A percentile compares a stretch with the other conserved stretches of the same genome.
Conservation (phyloP, 2,888 invertebrate species). For the Lottia gigantea region DNA sequence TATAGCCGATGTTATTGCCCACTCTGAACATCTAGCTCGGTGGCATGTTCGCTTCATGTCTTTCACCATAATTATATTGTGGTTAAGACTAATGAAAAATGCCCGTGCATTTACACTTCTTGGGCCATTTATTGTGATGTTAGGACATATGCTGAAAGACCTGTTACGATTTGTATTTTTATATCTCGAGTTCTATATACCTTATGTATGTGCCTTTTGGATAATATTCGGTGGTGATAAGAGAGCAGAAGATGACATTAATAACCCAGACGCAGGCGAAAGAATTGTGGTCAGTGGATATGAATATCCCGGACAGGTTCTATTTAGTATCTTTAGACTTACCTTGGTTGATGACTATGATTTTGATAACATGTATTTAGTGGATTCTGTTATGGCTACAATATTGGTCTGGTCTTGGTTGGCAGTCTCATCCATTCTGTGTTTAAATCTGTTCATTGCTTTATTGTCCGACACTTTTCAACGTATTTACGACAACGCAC, state of each 20-base stretch:
- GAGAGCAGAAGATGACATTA: slow-evolving; percentile 35
- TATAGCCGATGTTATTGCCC: slow-evolving; percentile 54
- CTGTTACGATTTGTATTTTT: slow-evolving; percentile 59
- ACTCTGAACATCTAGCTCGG: slow-evolving; percentile 52
- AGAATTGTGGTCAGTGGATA: slow-evolving; percentile 41
- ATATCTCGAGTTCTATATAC: slow-evolving; percentile 65
- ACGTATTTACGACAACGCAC: slow-evolving; percentile 67
- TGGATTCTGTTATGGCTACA: slow-evolving; percentile 62
- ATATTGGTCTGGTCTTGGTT: slow-evolving; percentile 63
- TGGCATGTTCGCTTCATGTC: slow-evolving; percentile 63
- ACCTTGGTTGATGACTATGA: slow-evolving; percentile 68
- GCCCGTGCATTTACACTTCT: slow-evolving; percentile 59
- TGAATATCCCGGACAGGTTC: slow-evolving; percentile 39
- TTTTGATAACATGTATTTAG: slow-evolving; percentile 51
- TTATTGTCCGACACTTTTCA: slow-evolving; percentile 67
- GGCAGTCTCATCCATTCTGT: slow-evolving; percentile 63
- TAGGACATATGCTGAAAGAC: slow-evolving; percentile 63
- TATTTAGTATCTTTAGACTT: slow-evolving; percentile 62
- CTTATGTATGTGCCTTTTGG: slow-evolving; percentile 66
- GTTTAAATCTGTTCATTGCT: slow-evolving; percentile 66
- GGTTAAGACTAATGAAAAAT: slow-evolving; percentile 65
- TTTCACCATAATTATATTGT: slow-evolving; percentile 62
- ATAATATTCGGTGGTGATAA: slow-evolving; percentile 65
- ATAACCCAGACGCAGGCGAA: slow-evolving; percentile 23
- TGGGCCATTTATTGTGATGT: slow-evolving; percentile 67